These are phyloP conservation scores for Microchirus variegatus DNA, from an alignment of 2,797 vertebrate genomes.

Conservation along the genomic window DNA sequence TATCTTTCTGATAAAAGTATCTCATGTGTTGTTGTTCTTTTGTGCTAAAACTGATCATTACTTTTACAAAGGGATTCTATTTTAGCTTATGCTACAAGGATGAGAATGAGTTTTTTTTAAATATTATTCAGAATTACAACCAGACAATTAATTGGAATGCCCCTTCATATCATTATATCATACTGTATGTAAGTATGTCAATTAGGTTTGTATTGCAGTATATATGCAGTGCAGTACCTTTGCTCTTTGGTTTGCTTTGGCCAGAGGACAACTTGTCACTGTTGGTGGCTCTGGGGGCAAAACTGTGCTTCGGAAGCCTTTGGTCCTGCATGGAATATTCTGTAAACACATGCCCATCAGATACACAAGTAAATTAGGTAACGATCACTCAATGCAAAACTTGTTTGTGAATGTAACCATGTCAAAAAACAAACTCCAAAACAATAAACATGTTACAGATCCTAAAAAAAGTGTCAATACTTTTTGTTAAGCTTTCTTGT, in stretches of 20 bases:
- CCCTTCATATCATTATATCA: slow-evolving; percentile 17
- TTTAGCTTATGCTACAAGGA: too few species aligned
- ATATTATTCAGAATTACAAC: slow-evolving; percentile 5
- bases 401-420: not conserved
- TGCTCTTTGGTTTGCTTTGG: slow-evolving; percentile 95
- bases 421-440: not conserved
- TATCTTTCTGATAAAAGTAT: too few species aligned
- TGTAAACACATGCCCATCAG: slow-evolving; percentile 66
- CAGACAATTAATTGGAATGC: slow-evolving; percentile 15
- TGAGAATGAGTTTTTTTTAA: not conserved
- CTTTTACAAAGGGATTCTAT: too few species aligned
- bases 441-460: too few species aligned
- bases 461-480: too few species aligned
- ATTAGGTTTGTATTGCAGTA: slow-evolving; percentile 31
- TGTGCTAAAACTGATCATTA: too few species aligned
- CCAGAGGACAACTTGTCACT: slow-evolving; percentile 89
- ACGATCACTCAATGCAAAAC: not conserved
- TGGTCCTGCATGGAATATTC: slow-evolving; percentile 88
- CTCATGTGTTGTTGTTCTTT: too few species aligned
- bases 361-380: too few species aligned
- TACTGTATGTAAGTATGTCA: not conserved
- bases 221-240: slow-evolving; percentile 83
- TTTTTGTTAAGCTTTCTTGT: not conserved
- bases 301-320: slow-evolving; percentile 92
- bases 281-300: slow-evolving; percentile 87